Percentiles rank a stretch among this genome's conserved stretches.
Evolutionary conservation across 1,140 invertebrate species (phyloP).

Genomic region (Magallana angulata): DNA sequence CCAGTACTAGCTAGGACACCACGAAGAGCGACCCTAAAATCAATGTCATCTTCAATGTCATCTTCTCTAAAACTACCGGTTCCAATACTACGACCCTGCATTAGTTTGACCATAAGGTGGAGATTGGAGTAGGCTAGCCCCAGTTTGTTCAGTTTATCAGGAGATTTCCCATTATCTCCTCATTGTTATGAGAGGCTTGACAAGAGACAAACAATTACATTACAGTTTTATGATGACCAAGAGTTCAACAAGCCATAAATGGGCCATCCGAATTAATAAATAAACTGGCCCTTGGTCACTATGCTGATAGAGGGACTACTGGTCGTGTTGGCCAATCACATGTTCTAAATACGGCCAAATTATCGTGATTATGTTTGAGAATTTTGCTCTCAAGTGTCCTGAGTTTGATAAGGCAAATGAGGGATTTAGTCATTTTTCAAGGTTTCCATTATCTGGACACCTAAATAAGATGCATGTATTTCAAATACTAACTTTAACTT

Average conservation of each 20-base stretch:
- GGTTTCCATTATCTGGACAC: too few relatives aligned
- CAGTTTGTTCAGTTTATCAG: slow-evolving; percentile 32
- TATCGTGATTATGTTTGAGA: not conserved
- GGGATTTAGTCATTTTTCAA: not conserved
- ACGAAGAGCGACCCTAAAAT: not conserved
- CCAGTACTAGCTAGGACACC: too few relatives aligned
- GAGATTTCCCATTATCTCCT: slow-evolving; percentile 31
- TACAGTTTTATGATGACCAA: slow-evolving; percentile 34
- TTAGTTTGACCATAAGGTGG: not conserved
- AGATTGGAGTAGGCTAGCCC: not conserved
- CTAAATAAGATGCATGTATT: too few relatives aligned
- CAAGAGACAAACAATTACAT: slow-evolving; percentile 35
- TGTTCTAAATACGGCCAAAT: not conserved
- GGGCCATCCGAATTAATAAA: slow-evolving; percentile 15
- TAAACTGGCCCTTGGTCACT: slow-evolving; percentile 12
- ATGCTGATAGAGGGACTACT: not conserved
- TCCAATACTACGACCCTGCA: not conserved
- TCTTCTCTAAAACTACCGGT: not conserved
- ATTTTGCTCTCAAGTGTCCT: not conserved
- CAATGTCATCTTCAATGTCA: not conserved
- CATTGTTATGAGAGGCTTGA: slow-evolving; percentile 30
- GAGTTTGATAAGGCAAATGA: not conserved
- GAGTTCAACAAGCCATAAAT: slow-evolving; percentile 34
- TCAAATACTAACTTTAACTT: too few relatives aligned
- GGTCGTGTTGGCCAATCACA: not conserved